Evolutionary conservation across 1,140 invertebrate genomes (phyloP).

Genomic region (Babylonia areolata): DNA sequence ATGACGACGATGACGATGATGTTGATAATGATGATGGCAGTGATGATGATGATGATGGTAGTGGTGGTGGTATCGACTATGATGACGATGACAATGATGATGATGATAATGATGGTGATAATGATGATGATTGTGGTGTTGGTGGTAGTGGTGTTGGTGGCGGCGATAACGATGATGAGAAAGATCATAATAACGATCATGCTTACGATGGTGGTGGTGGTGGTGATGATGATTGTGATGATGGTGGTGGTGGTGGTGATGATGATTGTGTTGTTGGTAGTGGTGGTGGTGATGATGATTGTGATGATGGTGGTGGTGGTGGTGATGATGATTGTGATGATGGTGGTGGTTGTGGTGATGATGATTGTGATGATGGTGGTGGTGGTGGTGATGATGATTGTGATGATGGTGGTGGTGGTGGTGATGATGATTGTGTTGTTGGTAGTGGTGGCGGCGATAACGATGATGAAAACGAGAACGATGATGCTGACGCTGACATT

Average conservation of each 20-base stretch:
- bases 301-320: neutral
- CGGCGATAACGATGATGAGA: too few species aligned
- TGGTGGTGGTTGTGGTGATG: neutral
- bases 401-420: too few species aligned
- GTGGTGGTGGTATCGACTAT: too few species aligned
- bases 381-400: too few species aligned
- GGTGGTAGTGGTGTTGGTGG: too few species aligned
- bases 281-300: neutral
- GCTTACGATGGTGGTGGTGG: neutral
- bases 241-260: neutral
- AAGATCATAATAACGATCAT: neutral
- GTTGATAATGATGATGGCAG: neutral
- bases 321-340: neutral
- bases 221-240: neutral
- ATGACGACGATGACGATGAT: too few species aligned
- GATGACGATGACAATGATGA: too few species aligned
- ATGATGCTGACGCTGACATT: neutral
- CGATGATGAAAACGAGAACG: neutral
- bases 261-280: neutral
- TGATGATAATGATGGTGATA: too few species aligned
- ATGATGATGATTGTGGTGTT: neutral
- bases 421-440: too few species aligned
- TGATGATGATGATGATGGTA: constrained; percentile 19
- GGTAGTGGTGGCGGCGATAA: too few species aligned
- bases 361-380: too few species aligned